Conservation (phyloP, 1,140 invertebrate genomes). For the Apocrypta bakeri region DNA sequence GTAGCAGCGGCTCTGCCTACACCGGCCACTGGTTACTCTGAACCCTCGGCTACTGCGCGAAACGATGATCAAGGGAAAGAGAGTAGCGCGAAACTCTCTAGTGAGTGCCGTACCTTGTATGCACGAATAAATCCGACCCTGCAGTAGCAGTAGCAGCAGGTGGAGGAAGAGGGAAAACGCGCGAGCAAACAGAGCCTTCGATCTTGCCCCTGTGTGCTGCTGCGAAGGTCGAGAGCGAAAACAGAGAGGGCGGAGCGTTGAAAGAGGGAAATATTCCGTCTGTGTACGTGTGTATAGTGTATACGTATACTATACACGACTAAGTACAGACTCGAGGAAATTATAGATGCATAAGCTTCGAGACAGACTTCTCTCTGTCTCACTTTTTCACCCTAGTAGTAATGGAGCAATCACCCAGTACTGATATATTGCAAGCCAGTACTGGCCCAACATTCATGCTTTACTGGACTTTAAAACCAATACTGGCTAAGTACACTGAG, state of each 20-base stretch:
- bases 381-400: too few relatives aligned
- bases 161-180: constrained; percentile 12
- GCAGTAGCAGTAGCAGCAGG: constrained; percentile 46
- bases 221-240: neutral
- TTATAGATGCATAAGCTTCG: too few relatives aligned
- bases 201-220: neutral
- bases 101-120: constrained; percentile 66
- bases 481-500: too few relatives aligned
- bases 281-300: neutral
- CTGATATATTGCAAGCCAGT: too few relatives aligned
- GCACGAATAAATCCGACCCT: constrained; percentile 62
- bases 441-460: too few relatives aligned
- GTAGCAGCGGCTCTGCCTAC: too few relatives aligned
- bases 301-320: neutral
- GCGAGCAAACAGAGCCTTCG: constrained; percentile 18
- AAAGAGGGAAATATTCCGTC: constrained; percentile 29
- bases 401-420: too few relatives aligned
- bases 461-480: too few relatives aligned
- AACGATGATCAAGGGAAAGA: constrained; percentile 11
- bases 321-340: neutral
- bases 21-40: neutral
- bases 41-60: neutral
- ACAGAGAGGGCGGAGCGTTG: constrained; percentile 11
- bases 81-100: neutral
- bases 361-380: too few relatives aligned